A percentile compares a stretch with the other conserved stretches of the same genome.
Evolutionary conservation across 2,797 vertebrate species (phyloP).

Genomic region (Melanogrammus aeglefinus): DNA sequence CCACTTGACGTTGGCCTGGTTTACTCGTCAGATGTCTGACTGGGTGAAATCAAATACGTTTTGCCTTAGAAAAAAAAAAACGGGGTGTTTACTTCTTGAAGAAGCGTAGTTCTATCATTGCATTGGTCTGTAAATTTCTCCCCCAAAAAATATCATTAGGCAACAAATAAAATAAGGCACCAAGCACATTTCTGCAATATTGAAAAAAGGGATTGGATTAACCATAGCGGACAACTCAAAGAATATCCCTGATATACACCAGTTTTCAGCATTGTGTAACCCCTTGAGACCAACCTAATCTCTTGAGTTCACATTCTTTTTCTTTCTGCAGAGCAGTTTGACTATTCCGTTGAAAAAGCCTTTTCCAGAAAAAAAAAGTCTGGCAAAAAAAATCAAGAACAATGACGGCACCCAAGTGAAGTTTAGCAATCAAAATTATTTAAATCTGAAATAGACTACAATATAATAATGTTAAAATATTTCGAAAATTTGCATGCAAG

Average conservation of each 20-base stretch:
- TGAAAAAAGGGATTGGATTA: constrained; percentile 27
- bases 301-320: not conserved
- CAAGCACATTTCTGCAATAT: not conserved
- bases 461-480: not conserved
- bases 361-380: not conserved
- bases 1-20: constrained; percentile 12
- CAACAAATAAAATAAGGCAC: not conserved
- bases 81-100: not conserved
- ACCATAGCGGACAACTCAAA: not conserved
- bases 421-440: not conserved
- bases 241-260: no score
- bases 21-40: constrained; percentile 16
- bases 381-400: not conserved
- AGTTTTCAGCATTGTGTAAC: not conserved
- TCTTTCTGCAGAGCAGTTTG: not conserved
- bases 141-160: constrained; percentile 4
- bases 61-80: not conserved
- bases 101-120: not conserved
- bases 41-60: not conserved
- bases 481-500: not conserved
- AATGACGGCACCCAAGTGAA: not conserved
- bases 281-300: not conserved
- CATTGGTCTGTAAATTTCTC: not conserved
- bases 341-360: not conserved
- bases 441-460: not conserved